phyloP scores from a whole-genome alignment of 2,888 invertebrate genomes.

The Blastobasis adustella region DNA sequence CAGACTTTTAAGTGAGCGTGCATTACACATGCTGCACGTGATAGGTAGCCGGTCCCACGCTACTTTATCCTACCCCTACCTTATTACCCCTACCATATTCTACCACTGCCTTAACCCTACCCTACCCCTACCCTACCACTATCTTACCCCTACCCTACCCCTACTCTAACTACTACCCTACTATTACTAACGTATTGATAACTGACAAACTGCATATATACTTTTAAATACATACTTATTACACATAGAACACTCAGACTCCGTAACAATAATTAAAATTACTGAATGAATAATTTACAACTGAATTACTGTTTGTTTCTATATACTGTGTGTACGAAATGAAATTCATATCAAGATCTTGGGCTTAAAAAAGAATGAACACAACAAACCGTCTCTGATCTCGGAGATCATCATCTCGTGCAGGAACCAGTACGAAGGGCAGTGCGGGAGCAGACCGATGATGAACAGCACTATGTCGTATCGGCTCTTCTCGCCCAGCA shows the following conservation, averaged over 20 bases:
- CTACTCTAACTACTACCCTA: background rate
- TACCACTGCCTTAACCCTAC: background rate
- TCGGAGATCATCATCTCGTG: conserved; percentile 26
- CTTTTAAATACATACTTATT: too few relatives aligned
- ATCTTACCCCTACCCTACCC: background rate
- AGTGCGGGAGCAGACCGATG: conserved; percentile 37
- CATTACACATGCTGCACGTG: too few relatives aligned
- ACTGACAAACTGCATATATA: too few relatives aligned
- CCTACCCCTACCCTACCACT: background rate
- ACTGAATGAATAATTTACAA: too few relatives aligned
- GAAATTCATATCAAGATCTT: too few relatives aligned
- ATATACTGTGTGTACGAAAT: too few relatives aligned
- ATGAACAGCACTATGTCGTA: conserved; percentile 7
- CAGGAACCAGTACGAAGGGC: conserved; percentile 42
- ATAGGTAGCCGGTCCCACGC: background rate
- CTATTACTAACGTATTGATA: too few relatives aligned
- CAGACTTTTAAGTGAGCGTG: too few relatives aligned
- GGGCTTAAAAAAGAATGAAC: too few relatives aligned
- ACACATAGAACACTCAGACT: background rate
- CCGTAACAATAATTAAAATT: background rate
- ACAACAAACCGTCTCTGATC: conserved; percentile 35
- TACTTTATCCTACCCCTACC: background rate
- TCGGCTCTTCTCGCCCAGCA: background rate
- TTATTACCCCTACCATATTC: background rate
- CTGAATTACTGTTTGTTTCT: too few relatives aligned